phyloP scores from a whole-genome alignment of 2,113 vertebrate genomes.

The Spea multiplicata region DNA sequence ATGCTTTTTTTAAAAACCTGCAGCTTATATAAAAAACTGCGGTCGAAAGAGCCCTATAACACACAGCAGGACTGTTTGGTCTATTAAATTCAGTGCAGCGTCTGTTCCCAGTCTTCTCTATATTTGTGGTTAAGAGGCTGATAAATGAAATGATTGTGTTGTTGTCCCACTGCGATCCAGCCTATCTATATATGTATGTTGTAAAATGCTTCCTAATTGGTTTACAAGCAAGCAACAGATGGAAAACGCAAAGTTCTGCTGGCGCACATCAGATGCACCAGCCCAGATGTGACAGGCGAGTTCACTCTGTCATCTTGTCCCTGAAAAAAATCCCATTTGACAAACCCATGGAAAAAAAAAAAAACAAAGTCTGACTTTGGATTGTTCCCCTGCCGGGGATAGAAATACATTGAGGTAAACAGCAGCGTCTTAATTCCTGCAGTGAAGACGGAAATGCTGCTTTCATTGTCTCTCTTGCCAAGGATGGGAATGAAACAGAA shows the following conservation, averaged over 20 bases:
- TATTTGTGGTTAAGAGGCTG: neutral
- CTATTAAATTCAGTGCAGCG: neutral
- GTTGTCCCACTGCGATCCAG: neutral
- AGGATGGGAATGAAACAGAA: slow-evolving; percentile 32
- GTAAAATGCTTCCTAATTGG: slow-evolving; percentile 17
- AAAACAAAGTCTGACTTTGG: slow-evolving; percentile 42
- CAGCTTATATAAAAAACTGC: no score
- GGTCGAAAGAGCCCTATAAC: neutral
- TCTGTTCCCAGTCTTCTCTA: neutral
- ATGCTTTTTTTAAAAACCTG: no score
- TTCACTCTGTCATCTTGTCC: slow-evolving; percentile 30
- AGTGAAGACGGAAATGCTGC: slow-evolving; percentile 31
- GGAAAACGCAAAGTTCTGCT: slow-evolving; percentile 3
- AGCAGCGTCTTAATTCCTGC: slow-evolving; percentile 41
- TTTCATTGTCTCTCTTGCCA: slow-evolving; percentile 36
- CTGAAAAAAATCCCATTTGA: slow-evolving; percentile 19
- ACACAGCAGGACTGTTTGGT: neutral
- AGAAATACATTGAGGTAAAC: slow-evolving; percentile 39
- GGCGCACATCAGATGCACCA: neutral
- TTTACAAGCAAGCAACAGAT: slow-evolving; percentile 36
- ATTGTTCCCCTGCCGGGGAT: slow-evolving; percentile 30
- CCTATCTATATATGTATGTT: slow-evolving; percentile 16
- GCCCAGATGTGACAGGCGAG: slow-evolving; percentile 24
- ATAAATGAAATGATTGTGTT: neutral
- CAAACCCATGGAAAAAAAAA: slow-evolving; percentile 20